Conservation (phyloP, 2,888 invertebrate genomes). For the Crossocerus cetratus region DNA sequence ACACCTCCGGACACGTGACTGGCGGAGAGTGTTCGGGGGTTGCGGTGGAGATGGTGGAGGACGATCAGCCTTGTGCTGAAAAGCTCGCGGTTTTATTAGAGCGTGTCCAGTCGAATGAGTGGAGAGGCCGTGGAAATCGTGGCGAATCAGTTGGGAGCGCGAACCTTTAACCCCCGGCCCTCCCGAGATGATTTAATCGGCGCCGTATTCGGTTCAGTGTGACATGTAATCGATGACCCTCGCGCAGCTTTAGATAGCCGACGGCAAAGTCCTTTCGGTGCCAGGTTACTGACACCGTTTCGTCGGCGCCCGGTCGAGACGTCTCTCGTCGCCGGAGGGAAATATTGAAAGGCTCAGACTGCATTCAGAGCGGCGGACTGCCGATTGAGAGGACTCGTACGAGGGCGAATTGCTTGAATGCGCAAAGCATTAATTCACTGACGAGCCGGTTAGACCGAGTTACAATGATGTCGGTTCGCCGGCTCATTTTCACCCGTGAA, state of each 20-base stretch:
- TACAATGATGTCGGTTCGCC: background rate
- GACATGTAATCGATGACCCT: slow-evolving; percentile 9
- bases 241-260: slow-evolving; percentile 11
- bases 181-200: slow-evolving; percentile 37
- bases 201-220: slow-evolving; percentile 23
- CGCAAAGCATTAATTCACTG: slow-evolving; percentile 2
- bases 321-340: background rate
- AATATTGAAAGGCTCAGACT: background rate
- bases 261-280: background rate
- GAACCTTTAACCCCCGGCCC: slow-evolving; percentile 36
- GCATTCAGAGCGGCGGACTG: background rate
- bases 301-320: background rate
- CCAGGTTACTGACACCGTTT: slow-evolving; percentile 7
- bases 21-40: too few species aligned
- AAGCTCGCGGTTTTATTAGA: background rate
- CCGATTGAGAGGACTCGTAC: background rate
- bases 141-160: too few species aligned
- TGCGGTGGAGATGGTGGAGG: too few species aligned
- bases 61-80: too few species aligned
- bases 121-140: too few species aligned
- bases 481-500: background rate
- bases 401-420: background rate
- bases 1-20: too few species aligned
- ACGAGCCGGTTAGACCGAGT: background rate
- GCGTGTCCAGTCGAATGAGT: background rate